Percentiles rank a stretch among this genome's conserved stretches.
phyloP scores from a whole-genome alignment of 2,113 vertebrate species.

The Phylloscopus trochilus region DNA sequence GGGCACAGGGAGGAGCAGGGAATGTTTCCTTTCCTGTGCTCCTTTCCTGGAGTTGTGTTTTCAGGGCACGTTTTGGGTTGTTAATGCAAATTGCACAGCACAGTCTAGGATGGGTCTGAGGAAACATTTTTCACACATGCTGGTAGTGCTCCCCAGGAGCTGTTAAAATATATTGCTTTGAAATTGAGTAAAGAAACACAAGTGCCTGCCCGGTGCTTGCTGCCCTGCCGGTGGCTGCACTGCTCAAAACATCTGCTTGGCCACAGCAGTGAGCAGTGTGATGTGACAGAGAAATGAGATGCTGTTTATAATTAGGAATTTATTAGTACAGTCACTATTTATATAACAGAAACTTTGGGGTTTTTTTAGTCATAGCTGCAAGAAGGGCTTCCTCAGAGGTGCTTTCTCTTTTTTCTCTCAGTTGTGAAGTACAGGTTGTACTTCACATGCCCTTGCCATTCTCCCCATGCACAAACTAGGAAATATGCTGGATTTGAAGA shows the following conservation, averaged over 20 bases:
- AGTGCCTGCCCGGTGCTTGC: not conserved
- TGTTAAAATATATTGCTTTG: not conserved
- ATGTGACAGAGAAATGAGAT: not conserved
- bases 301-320: not conserved
- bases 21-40: not conserved
- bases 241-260: not conserved
- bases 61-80: not conserved
- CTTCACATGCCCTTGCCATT: fast-evolving
- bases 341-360: not conserved
- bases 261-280: not conserved
- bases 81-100: not conserved
- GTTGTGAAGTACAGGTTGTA: not conserved
- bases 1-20: not conserved
- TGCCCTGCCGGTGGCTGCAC: not conserved
- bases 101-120: not conserved
- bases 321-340: not conserved
- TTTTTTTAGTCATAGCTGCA: not conserved
- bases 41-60: not conserved
- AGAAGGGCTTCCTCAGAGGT: not conserved
- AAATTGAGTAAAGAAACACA: not conserved
- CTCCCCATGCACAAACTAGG: not conserved
- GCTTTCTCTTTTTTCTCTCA: not conserved
- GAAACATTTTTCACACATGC: not conserved
- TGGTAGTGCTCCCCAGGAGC: not conserved
- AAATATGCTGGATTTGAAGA: not conserved